Evolutionary conservation across 1,140 invertebrate species (phyloP), one percentile per base, ranked within the genome.

Genomic region (Drosophila elegans): DNA sequence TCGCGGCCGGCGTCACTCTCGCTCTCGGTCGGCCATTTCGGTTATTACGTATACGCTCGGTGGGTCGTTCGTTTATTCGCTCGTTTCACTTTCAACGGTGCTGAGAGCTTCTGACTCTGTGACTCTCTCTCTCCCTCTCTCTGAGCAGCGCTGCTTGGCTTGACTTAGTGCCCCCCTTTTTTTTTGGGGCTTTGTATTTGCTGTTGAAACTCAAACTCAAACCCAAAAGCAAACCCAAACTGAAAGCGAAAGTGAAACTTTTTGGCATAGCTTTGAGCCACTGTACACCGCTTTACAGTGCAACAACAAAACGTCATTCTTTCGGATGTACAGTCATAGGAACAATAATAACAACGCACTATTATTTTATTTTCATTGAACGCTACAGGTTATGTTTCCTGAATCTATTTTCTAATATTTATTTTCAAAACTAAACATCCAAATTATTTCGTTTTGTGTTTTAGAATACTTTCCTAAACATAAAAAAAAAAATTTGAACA

Each of bases 211-310:
- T 79, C 75, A 82, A 80, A 74, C 76, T 68, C 60, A 63, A 62
- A 51, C 60, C 56, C 27, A 51, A 55, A 61, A 27, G 48, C 42
- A 41, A 48, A 48, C 13, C 34, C 71, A 59, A 61, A 63, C 68
- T 69, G 80, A 90, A 90, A 90, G 86, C 86, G 88, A 90, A 90
- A 90, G 86, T 90, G 86, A 86, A 90, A 90, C 88, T 90, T 84
- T 89, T 89, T 80, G 53, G 64, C 61, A 49, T 71, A 69, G 77
- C 79, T 89, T 88, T 89, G 72, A 78, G 71, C 83, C 83, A 86
- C 74, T 77, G 74, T 71, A 42, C 32, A 52, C 74, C 72, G 55
- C 74, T 74, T 60, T 67, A 45, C 45, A 16, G 51, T 25, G 38
- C 44, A 63, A 74, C 57, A 63, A 63, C 69, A 53, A 51, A 38